A percentile compares a stretch with the other conserved stretches of the same genome.
Evolutionary conservation across 2,797 vertebrate species (phyloP).

Genomic region (Tiaroga cobitis): DNA sequence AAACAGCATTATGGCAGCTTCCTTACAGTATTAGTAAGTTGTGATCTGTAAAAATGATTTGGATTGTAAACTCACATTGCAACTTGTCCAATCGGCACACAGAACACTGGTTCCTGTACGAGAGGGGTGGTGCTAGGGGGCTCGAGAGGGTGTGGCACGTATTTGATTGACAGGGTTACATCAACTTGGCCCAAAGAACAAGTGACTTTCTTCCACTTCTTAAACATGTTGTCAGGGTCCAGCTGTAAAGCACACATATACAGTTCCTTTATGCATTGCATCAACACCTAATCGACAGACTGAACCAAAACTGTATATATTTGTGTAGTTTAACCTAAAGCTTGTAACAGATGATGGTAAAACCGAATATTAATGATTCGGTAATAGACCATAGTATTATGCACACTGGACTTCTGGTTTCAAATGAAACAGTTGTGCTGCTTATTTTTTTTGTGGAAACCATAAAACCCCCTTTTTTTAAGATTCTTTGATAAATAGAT

Average conservation of each 20-base stretch:
- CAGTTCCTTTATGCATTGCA: conserved; percentile 13
- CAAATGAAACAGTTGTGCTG: not conserved
- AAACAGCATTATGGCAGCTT: not conserved
- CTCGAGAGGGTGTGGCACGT: conserved; percentile 69
- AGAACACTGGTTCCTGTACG: conserved; percentile 69
- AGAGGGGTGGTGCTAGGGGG: conserved; percentile 64
- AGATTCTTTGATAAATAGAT: not conserved
- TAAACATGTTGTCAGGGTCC: conserved; percentile 62
- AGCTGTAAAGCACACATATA: conserved; percentile 64
- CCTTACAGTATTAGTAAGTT: not conserved
- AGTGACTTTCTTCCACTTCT: conserved; percentile 72
- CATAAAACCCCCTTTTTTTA: not conserved
- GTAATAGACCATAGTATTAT: not conserved
- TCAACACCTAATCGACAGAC: not conserved
- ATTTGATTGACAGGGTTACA: conserved; percentile 75
- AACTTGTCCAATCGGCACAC: conserved; percentile 70
- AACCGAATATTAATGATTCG: not conserved
- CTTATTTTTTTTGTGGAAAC: not conserved
- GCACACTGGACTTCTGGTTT: not conserved
- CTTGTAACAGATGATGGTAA: not conserved
- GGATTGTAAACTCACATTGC: conserved; percentile 71
- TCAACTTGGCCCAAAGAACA: conserved; percentile 68
- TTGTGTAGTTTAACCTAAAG: not conserved
- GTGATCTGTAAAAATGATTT: too few relatives aligned
- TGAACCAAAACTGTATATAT: not conserved